Evolutionary conservation across 2,797 vertebrate genomes (phyloP).

Genomic region (Clarias laeviceps): DNA sequence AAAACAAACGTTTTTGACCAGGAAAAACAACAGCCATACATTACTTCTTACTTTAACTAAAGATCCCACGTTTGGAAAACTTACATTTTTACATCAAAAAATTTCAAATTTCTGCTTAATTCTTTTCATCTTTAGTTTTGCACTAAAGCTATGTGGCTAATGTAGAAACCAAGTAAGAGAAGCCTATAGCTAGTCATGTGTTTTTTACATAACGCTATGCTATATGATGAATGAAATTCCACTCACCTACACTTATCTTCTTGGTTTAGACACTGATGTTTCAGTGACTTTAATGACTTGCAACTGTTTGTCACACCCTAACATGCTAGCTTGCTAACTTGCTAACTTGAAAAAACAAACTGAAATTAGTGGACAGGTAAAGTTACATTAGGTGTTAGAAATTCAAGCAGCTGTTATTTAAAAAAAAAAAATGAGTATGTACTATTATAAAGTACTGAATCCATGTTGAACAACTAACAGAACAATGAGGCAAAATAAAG

Average conservation of each 20-base stretch:
- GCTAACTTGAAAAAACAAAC: not conserved
- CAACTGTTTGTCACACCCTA: not conserved
- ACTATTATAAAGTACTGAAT: not conserved
- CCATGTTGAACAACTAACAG: not conserved
- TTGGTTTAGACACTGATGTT: not conserved
- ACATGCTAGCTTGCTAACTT: not conserved
- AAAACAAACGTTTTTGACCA: not conserved
- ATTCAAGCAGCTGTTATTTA: not conserved
- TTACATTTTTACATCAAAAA: not conserved
- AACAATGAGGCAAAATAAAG: not conserved
- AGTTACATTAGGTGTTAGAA: not conserved
- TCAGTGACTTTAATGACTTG: not conserved
- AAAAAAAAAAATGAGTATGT: not conserved
- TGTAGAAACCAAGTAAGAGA: not conserved
- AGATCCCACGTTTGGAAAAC: not conserved
- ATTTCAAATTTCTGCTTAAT: not conserved
- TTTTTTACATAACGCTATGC: not conserved
- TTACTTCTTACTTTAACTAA: not conserved
- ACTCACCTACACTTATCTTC: not conserved
- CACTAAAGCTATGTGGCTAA: not conserved
- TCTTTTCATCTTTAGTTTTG: not conserved
- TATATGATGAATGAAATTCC: not conserved
- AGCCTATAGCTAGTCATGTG: not conserved
- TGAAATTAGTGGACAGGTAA: no score
- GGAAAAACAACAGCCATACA: not conserved